Percentiles rank a stretch among this genome's conserved stretches.
These are phyloP conservation scores for Ips typographus DNA, from an alignment of 1,140 invertebrate genomes.

Conservation along the genomic window DNA sequence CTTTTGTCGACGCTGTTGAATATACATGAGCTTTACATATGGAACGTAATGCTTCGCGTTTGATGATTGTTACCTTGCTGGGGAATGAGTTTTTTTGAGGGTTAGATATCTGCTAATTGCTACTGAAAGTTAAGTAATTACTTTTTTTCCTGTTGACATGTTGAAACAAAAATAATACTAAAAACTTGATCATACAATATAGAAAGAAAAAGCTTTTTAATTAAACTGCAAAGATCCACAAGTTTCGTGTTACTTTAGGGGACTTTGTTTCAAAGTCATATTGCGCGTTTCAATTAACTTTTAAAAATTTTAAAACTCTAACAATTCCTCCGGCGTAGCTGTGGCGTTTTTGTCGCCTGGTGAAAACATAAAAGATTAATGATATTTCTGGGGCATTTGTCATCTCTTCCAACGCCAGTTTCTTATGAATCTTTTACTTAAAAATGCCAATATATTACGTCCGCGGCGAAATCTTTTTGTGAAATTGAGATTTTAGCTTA, in stretches of 20 bases:
- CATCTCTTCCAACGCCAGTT: conserved; percentile 24
- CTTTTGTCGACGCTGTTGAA: conserved; percentile 49
- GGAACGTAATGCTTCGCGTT: conserved; percentile 38
- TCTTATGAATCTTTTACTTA: conserved; percentile 32
- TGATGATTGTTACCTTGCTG: background rate
- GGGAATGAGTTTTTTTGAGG: too few species aligned
- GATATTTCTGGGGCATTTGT: conserved; percentile 31
- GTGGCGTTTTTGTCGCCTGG: conserved; percentile 22
- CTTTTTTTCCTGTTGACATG: too few species aligned
- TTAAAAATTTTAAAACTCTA: conserved; percentile 26
- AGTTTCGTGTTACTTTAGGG: too few species aligned
- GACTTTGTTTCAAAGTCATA: conserved; percentile 1
- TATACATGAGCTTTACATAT: conserved; percentile 54
- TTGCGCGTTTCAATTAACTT: conserved; percentile 29
- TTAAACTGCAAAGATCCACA: too few species aligned
- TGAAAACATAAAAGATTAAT: conserved; percentile 34
- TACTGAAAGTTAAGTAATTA: too few species aligned
- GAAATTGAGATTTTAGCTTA: conserved; percentile 20
- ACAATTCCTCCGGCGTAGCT: conserved; percentile 14
- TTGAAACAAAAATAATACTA: too few species aligned
- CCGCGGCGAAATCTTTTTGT: conserved; percentile 11
- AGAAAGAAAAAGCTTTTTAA: too few species aligned
- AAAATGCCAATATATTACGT: conserved; percentile 24
- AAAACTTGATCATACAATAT: too few species aligned
- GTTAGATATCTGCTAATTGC: too few species aligned